Base-by-base conservation (phyloP, 2,113 vertebrate genomes). In the Pomatostomus ruficeps region DNA sequence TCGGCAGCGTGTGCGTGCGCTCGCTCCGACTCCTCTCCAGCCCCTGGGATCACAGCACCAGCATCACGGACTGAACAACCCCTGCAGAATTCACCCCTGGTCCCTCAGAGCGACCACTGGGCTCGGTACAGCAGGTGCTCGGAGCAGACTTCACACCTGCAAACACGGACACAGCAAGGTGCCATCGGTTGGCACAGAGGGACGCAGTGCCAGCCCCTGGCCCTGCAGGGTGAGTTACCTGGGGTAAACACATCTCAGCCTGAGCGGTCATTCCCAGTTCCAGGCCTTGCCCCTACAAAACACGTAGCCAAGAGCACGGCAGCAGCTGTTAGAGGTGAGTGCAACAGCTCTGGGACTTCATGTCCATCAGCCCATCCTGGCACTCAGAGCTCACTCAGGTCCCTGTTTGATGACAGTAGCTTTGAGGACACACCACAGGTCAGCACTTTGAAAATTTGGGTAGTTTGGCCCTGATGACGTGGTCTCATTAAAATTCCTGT, bases 251-350 rank as follows among this genome's bases (percentile, higher is more conserved):
- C 45, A 16, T 2, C 25, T 6, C 11, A 42, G 3, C 43, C 62
- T 4, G 1, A 22, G 31, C 0, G 1, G 6, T 1, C 21, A 7
- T 19, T 9, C 24, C 43, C 15, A 5, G 0, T 11, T 38, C 38
- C 77, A 76, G 52, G 35, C 71, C 75, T 35, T 5, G 3, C 26
- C 38, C 79, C 62, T 18, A 26, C 12, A 21, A 31, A 78, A 24
- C 61, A 10, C 5, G 0, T 6, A 62, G 29, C 70, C 75, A 22
- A 58, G 62, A n/a, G 46, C 24, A 18, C 0, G 0, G 62, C 57
- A 20, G 67, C 68, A 19, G 68, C 43, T 28, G 26, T 0, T 26
- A 62, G 57, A 58, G 72, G 24, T 1, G 22, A 22, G 35, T 12
- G 58, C 35, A 13, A 49, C 1, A 48, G 52, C 23, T 9, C 14